Evolutionary conservation across 1,140 invertebrate genomes (phyloP).

Genomic region (Maconellicoccus hirsutus): DNA sequence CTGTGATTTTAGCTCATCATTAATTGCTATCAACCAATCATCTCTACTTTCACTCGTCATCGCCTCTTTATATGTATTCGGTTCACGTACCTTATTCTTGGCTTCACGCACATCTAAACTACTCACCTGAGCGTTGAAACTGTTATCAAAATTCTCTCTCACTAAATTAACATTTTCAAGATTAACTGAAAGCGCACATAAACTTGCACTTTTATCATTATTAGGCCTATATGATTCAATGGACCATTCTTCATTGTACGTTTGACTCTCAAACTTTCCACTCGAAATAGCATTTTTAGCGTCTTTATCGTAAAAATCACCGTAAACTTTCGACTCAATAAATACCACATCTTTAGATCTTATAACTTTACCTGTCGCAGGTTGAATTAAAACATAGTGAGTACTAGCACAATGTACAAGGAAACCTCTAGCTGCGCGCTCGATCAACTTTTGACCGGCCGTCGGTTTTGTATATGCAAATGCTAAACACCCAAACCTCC

Average conservation of each 20-base stretch:
- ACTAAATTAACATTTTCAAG: not conserved
- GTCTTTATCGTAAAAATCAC: not conserved
- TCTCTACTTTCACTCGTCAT: not conserved
- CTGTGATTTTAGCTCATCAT: not conserved
- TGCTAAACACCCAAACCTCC: not conserved
- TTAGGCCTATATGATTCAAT: not conserved
- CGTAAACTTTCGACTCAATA: not conserved
- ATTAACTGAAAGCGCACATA: too few relatives aligned
- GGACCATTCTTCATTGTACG: not conserved
- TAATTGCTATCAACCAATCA: not conserved
- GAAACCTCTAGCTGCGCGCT: not conserved
- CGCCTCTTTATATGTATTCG: not conserved
- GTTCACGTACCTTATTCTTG: not conserved
- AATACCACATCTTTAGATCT: not conserved
- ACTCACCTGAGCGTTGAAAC: not conserved
- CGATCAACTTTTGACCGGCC: not conserved
- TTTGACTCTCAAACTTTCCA: not conserved
- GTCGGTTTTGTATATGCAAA: not conserved
- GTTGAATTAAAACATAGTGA: not conserved
- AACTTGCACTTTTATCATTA: not conserved
- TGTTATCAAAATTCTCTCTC: not conserved
- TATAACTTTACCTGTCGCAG: not conserved
- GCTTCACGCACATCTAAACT: not conserved
- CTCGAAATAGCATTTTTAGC: not conserved
- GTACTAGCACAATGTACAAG: not conserved